Evolutionary conservation across 2,888 invertebrate genomes (phyloP).

Genomic region (Odontothrips loti): DNA sequence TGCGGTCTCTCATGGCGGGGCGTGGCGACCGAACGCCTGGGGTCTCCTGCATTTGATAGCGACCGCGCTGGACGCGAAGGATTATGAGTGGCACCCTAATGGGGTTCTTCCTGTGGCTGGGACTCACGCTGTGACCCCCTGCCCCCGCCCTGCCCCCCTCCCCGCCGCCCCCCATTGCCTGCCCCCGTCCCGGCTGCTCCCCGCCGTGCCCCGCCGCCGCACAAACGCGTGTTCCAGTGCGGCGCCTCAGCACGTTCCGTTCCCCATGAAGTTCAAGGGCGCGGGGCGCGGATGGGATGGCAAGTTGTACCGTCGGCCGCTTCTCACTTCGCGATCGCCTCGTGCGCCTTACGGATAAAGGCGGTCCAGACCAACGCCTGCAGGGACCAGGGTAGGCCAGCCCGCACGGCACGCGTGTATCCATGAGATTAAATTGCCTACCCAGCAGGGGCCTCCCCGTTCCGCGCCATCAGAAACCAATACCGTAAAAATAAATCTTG

Average conservation of each 20-base stretch:
- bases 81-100: constrained; percentile 20
- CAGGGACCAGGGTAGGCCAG: too few species aligned
- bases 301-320: too few species aligned
- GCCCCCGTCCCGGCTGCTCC: constrained; percentile 30
- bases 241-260: too few species aligned
- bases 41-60: neutral
- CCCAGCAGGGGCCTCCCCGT: too few species aligned
- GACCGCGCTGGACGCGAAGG: constrained; percentile 1
- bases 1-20: neutral
- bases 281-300: neutral
- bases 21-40: neutral
- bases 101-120: constrained; percentile 6
- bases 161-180: constrained; percentile 30
- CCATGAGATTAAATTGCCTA: too few species aligned
- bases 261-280: neutral
- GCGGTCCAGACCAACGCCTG: too few species aligned
- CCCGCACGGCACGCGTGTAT: too few species aligned
- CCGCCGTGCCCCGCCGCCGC: constrained; percentile 32
- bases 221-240: neutral
- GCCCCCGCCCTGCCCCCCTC: constrained; percentile 27
- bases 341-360: too few species aligned
- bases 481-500: too few species aligned
- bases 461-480: too few species aligned
- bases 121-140: neutral
- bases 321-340: too few species aligned